Base-by-base conservation (phyloP, 2,113 vertebrate genomes). In the Seriola aureovittata region DNA sequence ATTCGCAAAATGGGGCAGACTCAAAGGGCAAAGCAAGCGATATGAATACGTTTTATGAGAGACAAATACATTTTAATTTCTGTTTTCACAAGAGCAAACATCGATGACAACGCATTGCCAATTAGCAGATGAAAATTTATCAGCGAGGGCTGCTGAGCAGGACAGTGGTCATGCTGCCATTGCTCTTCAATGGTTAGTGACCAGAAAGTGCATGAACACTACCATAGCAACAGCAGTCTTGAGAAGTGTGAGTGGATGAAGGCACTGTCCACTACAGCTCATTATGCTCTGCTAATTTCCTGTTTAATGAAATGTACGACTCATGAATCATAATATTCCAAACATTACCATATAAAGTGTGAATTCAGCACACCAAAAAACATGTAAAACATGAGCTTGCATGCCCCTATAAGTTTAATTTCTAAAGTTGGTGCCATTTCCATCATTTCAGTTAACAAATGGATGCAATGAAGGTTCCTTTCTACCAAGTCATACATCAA, bases 151-250 rank as follows among this genome's bases (percentile, higher is more conserved):
- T 91, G 86, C 91, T 25, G 77, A 34, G 91, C 89, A 94, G 92
- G 95, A 92, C 89, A 91, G 95, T 83, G 93, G 96, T 95, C 94
- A 92, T 85, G 21, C 94, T 91, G 95, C 93, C 94, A 93, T 91
- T 90, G 93, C 95, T 95, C 94, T 95, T 95, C 92, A 88, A 91
- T 95, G 96, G 95, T 95, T 95, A 96, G 94, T 96, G 96, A 96
- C 96, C 96, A 97, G 95, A 96, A 97, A 96, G 95, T 95, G 90
- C 92, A 93, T 88, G 95, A 95, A 95, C 94, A 93, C 91, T 95
- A 90, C 93, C 89, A 88, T 92, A 68, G 93, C 92, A 95, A 91
- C 93, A 73, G 13, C 94, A 90, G 92, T 85, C 25, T 71, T 87
- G 82, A 94, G 88, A 95, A 96, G 92, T 93, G 92, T 80, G 88